Percentiles rank a stretch among this genome's conserved stretches.
Conservation (phyloP, 1,140 invertebrate genomes). For the Leptoteleia sp. region DNA sequence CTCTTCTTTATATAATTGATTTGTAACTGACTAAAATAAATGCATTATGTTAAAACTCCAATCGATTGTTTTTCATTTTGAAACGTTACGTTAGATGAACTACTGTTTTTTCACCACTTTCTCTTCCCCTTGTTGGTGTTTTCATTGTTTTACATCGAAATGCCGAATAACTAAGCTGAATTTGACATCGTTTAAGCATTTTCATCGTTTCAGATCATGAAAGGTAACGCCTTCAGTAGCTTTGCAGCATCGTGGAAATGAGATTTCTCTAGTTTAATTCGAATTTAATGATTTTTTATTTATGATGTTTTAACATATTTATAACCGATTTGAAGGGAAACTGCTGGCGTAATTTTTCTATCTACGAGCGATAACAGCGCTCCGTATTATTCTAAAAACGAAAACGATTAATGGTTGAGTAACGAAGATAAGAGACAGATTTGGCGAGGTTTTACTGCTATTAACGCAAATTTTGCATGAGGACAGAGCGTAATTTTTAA, state of each 20-base stretch:
- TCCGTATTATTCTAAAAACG: neutral
- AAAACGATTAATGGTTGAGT: constrained; percentile 16
- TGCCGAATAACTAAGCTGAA: constrained; percentile 46
- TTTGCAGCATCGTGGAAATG: neutral
- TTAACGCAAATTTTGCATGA: constrained; percentile 22
- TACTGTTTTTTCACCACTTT: constrained; percentile 18
- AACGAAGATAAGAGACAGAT: neutral
- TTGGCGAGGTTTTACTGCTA: constrained; percentile 25
- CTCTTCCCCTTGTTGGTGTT: neutral
- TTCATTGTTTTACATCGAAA: constrained; percentile 25
- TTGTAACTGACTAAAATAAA: constrained; percentile 51
- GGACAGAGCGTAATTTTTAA: constrained; percentile 1
- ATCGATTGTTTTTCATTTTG: constrained; percentile 32
- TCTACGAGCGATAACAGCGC: neutral
- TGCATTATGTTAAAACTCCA: neutral
- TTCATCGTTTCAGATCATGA: constrained; percentile 2
- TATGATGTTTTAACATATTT: too few relatives aligned
- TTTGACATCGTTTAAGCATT: constrained; percentile 37
- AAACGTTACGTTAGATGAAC: constrained; percentile 58
- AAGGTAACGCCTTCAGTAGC: neutral
- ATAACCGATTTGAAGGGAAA: neutral
- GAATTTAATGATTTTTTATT: too few relatives aligned
- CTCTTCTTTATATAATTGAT: neutral
- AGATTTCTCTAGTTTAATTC: too few relatives aligned
- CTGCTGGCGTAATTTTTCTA: neutral